Percentiles rank a stretch among this genome's conserved stretches.
phyloP scores from a whole-genome alignment of 2,113 vertebrate genomes.

The Datnioides undecimradiatus region DNA sequence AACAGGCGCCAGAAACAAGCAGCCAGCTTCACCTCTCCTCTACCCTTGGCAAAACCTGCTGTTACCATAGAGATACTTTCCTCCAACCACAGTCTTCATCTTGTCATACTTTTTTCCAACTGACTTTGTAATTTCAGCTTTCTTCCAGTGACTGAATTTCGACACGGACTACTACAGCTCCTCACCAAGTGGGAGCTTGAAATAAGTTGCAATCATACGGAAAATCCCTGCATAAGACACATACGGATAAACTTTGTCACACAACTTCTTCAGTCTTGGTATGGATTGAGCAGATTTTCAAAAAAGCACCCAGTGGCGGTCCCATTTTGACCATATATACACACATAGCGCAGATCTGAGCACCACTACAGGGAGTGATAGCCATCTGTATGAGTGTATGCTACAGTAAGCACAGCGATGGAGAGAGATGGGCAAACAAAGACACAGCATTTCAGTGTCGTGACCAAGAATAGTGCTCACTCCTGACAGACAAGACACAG shows the following conservation, averaged over 20 bases:
- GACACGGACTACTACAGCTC: neutral
- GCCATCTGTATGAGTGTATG: constrained; percentile 55
- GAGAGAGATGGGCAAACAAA: constrained; percentile 64
- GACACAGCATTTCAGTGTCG: constrained; percentile 74
- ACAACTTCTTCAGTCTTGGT: constrained; percentile 50
- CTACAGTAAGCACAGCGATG: constrained; percentile 45
- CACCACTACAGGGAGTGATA: constrained; percentile 32
- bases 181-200: neutral
- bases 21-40: constrained; percentile 61
- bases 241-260: constrained; percentile 54
- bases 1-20: constrained; percentile 49
- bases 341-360: constrained; percentile 29
- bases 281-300: neutral
- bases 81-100: constrained; percentile 66
- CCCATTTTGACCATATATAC: neutral
- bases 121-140: constrained; percentile 53
- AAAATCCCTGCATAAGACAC: neutral
- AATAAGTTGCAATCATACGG: neutral
- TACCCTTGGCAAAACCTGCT: constrained; percentile 62
- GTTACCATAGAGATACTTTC: constrained; percentile 85
- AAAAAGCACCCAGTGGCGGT: neutral
- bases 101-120: constrained; percentile 60
- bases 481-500: constrained; percentile 57
- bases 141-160: neutral
- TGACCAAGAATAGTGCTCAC: constrained; percentile 72